Evolutionary conservation across 2,888 invertebrate genomes (phyloP).

Genomic region (Epirrita christyi): DNA sequence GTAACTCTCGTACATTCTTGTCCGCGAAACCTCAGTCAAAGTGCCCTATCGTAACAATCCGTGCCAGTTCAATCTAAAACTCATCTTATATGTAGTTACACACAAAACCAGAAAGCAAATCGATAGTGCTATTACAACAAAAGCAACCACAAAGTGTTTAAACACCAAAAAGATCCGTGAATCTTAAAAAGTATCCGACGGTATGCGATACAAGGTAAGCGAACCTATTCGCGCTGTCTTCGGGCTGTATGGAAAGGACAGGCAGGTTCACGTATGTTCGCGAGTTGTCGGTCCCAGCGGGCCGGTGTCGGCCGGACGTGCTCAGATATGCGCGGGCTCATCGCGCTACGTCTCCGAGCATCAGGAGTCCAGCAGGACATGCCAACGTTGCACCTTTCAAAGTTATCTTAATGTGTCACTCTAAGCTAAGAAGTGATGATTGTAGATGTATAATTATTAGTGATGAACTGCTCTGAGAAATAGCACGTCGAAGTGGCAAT

Average conservation of each 20-base stretch:
- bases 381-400: conserved; percentile 98
- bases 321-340: conserved; percentile 53
- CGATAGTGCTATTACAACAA: conserved; percentile 40
- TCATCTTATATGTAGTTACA: conserved; percentile 3
- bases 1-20: conserved; percentile 19
- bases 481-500: too few relatives aligned
- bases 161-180: conserved; percentile 22
- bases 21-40: conserved; percentile 13
- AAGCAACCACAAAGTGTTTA: conserved; percentile 30
- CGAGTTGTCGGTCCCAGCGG: conserved; percentile 31
- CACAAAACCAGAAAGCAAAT: conserved; percentile 33
- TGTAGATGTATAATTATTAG: too few relatives aligned
- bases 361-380: conserved; percentile 93
- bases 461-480: too few relatives aligned
- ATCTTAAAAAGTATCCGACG: conserved; percentile 26
- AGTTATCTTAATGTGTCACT: too few relatives aligned
- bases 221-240: conserved; percentile 5
- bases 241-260: neutral
- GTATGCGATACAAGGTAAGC: conserved; percentile 17
- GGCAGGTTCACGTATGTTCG: conserved; percentile 21
- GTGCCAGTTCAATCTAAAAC: conserved; percentile 24
- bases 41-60: conserved; percentile 7
- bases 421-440: too few relatives aligned
- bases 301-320: conserved; percentile 36
- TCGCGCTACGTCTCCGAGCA: conserved; percentile 72